Conservation (phyloP, 2,888 invertebrate species). For the Baronia brevicornis region DNA sequence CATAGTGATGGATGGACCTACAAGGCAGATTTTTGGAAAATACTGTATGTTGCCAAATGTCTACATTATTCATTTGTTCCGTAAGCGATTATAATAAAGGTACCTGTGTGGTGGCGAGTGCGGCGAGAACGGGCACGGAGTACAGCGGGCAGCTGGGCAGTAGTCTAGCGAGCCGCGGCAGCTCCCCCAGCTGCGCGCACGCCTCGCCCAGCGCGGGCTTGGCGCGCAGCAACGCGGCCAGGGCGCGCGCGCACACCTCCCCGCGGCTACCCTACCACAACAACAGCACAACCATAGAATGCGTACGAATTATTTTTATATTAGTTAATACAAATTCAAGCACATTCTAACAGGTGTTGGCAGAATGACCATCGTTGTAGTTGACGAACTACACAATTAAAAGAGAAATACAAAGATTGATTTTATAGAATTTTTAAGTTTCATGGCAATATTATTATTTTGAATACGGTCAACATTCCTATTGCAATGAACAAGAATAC, state of each 20-base stretch:
- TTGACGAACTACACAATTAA: too few species aligned
- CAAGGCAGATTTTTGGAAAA: too few species aligned
- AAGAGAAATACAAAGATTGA: too few species aligned
- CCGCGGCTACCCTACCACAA: constrained; percentile 79
- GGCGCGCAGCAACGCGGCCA: constrained; percentile 88
- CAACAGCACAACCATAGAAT: not conserved
- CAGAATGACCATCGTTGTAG: too few species aligned
- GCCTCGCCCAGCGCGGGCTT: constrained; percentile 92
- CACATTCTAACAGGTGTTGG: too few species aligned
- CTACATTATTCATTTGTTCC: not conserved
- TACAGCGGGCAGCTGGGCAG: constrained; percentile 85
- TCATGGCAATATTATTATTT: too few species aligned
- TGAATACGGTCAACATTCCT: too few species aligned
- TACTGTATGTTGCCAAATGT: not conserved
- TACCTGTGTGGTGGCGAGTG: constrained; percentile 89
- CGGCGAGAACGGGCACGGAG: constrained; percentile 90
- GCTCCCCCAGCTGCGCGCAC: constrained; percentile 90
- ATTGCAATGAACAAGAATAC: too few species aligned
- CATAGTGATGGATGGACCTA: too few species aligned
- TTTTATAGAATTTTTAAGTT: too few species aligned
- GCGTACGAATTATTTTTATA: too few species aligned
- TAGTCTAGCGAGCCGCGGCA: constrained; percentile 85
- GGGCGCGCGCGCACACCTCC: constrained; percentile 87
- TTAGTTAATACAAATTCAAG: too few species aligned
- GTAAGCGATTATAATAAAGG: not conserved